phyloP scores from a whole-genome alignment of 2,888 invertebrate genomes.

The Philereme vetulata region DNA sequence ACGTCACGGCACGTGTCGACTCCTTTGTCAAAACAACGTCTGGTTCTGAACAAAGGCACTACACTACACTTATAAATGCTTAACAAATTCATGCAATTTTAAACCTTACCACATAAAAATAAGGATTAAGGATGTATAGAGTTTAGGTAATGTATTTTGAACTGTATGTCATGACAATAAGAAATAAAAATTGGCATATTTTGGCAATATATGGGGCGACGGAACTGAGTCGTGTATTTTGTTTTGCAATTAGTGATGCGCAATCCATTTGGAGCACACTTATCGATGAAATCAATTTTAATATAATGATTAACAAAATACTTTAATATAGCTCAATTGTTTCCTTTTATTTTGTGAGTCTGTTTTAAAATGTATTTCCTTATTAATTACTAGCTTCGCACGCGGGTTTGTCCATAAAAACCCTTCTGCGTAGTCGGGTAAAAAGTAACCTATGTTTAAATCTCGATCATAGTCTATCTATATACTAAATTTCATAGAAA shows the following conservation, averaged over 20 bases:
- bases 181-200: slow-evolving; percentile 26
- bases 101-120: slow-evolving; percentile 10
- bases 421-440: no score
- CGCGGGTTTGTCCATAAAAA: no score
- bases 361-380: no score
- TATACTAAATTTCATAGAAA: no score
- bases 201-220: slow-evolving; percentile 25
- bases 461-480: no score
- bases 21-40: slow-evolving; percentile 51
- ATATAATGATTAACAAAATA: no score
- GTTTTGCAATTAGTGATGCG: slow-evolving; percentile 45
- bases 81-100: slow-evolving; percentile 2
- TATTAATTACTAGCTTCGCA: no score
- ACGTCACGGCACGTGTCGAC: slow-evolving; percentile 44
- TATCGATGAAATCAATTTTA: slow-evolving; percentile 26
- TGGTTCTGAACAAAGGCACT: slow-evolving; percentile 42
- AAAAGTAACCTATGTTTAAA: no score
- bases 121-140: slow-evolving; percentile 9
- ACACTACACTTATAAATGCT: slow-evolving; percentile 20
- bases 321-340: no score
- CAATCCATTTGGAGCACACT: slow-evolving; percentile 7
- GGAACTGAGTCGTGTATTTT: slow-evolving; percentile 35
- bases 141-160: slow-evolving; percentile 23
- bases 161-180: slow-evolving; percentile 24
- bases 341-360: no score